These are phyloP conservation scores for Portunus trituberculatus DNA, from an alignment of 1,140 invertebrate genomes.

Conservation along the genomic window DNA sequence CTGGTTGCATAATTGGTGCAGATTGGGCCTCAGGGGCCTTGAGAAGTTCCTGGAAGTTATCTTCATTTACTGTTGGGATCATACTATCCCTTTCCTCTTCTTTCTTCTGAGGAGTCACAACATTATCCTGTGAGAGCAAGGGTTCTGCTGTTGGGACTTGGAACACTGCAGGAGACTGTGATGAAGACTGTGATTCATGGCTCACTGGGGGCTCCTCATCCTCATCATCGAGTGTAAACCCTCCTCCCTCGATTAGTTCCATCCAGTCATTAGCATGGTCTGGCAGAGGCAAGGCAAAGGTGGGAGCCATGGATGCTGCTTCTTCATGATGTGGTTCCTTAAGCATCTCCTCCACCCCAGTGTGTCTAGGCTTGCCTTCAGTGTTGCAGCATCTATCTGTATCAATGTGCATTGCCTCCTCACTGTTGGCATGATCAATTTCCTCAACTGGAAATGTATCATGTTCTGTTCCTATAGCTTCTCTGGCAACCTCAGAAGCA, in stretches of 20 bases:
- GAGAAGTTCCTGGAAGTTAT: background rate
- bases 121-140: background rate
- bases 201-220: conserved; percentile 31
- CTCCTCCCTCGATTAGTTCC: conserved; percentile 69
- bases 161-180: too few relatives aligned
- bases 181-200: too few relatives aligned
- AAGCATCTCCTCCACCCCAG: too few relatives aligned
- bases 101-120: background rate
- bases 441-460: background rate
- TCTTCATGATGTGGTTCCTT: background rate
- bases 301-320: background rate
- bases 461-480: conserved; percentile 14
- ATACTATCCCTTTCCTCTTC: background rate
- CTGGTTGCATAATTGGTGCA: background rate
- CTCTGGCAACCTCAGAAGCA: conserved; percentile 28
- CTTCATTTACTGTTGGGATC: background rate
- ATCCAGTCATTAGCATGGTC: conserved; percentile 73
- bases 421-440: background rate
- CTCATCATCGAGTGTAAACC: conserved; percentile 70
- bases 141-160: too few relatives aligned
- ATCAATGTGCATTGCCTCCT: background rate
- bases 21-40: background rate
- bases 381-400: too few relatives aligned
- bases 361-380: too few relatives aligned
- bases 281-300: conserved; percentile 63